Evolutionary conservation across 2,797 vertebrate genomes (phyloP), one percentile per base, ranked within the genome.

Genomic region (Rachycentron canadum): DNA sequence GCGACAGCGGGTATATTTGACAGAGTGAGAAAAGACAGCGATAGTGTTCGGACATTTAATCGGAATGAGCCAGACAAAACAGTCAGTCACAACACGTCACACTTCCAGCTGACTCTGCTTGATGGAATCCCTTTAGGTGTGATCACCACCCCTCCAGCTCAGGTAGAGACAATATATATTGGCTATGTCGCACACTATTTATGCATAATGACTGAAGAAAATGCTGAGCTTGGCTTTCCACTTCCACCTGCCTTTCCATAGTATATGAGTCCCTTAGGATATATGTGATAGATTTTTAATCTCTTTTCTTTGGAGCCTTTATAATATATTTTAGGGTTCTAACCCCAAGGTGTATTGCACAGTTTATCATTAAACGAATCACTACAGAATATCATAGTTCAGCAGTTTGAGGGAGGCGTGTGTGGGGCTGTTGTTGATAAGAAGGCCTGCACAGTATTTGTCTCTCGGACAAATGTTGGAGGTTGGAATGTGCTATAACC

Each of bases 321-420:
- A 83, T 85, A 63, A 89, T 88, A 76, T 75, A 89, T 83, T 75
- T 68, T 47, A 52, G 73, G 71, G 60, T 76, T 85, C 43, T 73
- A 73, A 83, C 87, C 83, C 70, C 2, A 50, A 80, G 88, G 73
- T 89, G 75, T 76, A 76, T 11, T 56, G 68, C 64, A 25, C 41
- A 49, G 62, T 89, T 88, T 85, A 82, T 88, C 81, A 86, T 89
- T 81, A 73, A 86, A 80, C 55, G 78, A 76, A 82, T 87, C 64
- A 83, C 82, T 69, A 80, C 59, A 80, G 59, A 86, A 87, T 73
- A 63, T 70, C 61, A 72, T 69, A 81, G 72, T 82, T 91, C 88
- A 87, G 89, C 87, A 90, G 72, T 85, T 85, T 78, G 28, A 61
- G 25, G 72, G 65, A 73, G 40, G 56, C 12, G 62, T 32, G 53